Conservation (phyloP, 2,797 vertebrate genomes). For the Eptatretus atami region DNA sequence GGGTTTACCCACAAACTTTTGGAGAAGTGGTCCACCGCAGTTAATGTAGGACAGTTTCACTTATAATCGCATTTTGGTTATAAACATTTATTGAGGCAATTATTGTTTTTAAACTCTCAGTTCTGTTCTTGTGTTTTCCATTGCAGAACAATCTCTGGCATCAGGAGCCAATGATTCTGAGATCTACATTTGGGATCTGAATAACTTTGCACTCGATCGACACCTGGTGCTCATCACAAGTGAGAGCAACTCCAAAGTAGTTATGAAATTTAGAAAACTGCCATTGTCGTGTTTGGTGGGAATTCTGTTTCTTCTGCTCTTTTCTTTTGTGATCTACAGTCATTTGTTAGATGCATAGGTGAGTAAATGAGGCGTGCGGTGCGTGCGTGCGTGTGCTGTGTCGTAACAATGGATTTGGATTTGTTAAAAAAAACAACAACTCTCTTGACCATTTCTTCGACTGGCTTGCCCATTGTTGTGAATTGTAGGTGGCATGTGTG, state of each 20-base stretch:
- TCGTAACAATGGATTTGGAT: background rate
- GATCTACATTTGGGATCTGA: conserved; percentile 86
- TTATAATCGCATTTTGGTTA: no score
- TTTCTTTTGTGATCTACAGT: conserved; percentile 1
- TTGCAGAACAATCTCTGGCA: conserved; percentile 49
- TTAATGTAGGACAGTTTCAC: no score
- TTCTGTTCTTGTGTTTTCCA: conserved; percentile 7
- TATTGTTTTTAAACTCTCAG: no score
- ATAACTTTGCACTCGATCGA: conserved; percentile 64
- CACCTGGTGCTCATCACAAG: conserved; percentile 53
- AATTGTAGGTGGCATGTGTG: no score
- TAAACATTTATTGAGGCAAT: no score
- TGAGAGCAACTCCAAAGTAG: conserved; percentile 12
- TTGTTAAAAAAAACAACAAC: no score
- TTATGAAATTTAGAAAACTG: no score
- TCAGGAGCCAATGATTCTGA: conserved; percentile 74
- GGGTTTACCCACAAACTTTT: no score
- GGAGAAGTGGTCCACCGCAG: no score
- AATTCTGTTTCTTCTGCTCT: conserved; percentile 3
- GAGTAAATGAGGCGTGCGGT: background rate
- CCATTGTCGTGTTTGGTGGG: no score
- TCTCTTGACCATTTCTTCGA: no score
- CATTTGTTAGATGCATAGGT: conserved; percentile 5
- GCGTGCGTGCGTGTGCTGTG: background rate
- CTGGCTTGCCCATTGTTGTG: no score